Evolutionary conservation across 2,888 invertebrate genomes (phyloP).

Genomic region (Synanthedon vespiformis): DNA sequence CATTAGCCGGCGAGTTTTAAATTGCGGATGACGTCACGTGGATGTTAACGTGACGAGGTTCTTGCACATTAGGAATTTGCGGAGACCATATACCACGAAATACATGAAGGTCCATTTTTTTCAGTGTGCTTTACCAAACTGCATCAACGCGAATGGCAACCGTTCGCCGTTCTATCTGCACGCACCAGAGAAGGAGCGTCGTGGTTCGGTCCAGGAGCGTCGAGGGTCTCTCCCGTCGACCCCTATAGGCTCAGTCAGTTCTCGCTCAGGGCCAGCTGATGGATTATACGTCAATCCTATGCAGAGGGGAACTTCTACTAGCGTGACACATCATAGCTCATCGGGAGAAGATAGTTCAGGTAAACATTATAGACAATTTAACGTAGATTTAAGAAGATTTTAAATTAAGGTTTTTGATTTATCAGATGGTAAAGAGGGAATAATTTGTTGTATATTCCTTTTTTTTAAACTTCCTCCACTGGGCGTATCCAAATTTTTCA

Average conservation of each 20-base stretch:
- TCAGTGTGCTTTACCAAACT: conserved; percentile 69
- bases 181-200: conserved; percentile 69
- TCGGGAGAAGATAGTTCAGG: conserved; percentile 63
- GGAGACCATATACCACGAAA: too few species aligned
- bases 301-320: conserved; percentile 57
- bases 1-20: too few species aligned
- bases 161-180: conserved; percentile 81
- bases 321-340: conserved; percentile 42
- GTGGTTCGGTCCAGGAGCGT: conserved; percentile 37
- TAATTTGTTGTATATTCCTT: too few species aligned
- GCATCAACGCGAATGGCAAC: conserved; percentile 56
- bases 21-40: too few species aligned
- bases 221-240: conserved; percentile 51
- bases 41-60: too few species aligned
- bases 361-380: conserved; percentile 8
- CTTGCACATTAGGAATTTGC: too few species aligned
- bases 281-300: conserved; percentile 89
- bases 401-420: too few species aligned
- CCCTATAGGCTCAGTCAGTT: conserved; percentile 51
- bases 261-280: conserved; percentile 73
- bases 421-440: too few species aligned
- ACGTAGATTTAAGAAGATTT: too few species aligned
- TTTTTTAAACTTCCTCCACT: too few species aligned
- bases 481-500: too few species aligned
- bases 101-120: neutral